Evolutionary conservation across 2,797 vertebrate species (phyloP), one percentile per base, ranked within the genome.

Genomic region (Myiothlypis chrysogaster): DNA sequence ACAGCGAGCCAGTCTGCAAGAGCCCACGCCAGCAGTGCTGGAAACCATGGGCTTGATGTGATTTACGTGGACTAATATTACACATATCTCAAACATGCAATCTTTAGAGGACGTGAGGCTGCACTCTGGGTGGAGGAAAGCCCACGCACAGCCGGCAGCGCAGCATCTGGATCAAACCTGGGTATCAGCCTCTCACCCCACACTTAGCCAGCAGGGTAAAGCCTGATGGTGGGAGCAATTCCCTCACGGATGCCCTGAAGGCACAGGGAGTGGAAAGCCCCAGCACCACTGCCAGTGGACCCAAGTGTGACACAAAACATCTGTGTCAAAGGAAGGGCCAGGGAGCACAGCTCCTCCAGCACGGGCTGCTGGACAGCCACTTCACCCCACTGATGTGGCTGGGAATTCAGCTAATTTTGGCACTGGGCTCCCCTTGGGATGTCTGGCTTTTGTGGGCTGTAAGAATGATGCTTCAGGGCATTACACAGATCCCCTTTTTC

Each of bases 31-130:
- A 96, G 79, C 68, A 92, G 78, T 8, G 32, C 68, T 95, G 92
- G 89, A 94, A 95, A 71, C 64, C 41, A 61, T 17, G 75, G 81
- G 64, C 59, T 95, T 55, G 81, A 80, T 83, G 72, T 92, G 87
- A 94, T 94, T 96, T 94, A 95, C 21, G 8, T 0, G 7, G 78
- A 87, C 57, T 94, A 94, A 89, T 89, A 86, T 96, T 94, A 94
- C 82, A 93, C 76, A 90, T 89, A 96, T 95, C 91, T 92, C 93
- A 92, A 96, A 94, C 79, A 86, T 0, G 71, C 85, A 96, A 50
- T 65, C 89, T 89, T 94, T 49, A 60, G 83, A 94, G 90, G 78
- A 92, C 60, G 49, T 12, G 56, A 88, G 44, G 64, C 56, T 93
- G 93, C 63, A 0, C 32, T 50, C 43, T 6, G 49, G 68, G 68